phyloP scores from a whole-genome alignment of 1,140 invertebrate species.

The Psix sp. region DNA sequence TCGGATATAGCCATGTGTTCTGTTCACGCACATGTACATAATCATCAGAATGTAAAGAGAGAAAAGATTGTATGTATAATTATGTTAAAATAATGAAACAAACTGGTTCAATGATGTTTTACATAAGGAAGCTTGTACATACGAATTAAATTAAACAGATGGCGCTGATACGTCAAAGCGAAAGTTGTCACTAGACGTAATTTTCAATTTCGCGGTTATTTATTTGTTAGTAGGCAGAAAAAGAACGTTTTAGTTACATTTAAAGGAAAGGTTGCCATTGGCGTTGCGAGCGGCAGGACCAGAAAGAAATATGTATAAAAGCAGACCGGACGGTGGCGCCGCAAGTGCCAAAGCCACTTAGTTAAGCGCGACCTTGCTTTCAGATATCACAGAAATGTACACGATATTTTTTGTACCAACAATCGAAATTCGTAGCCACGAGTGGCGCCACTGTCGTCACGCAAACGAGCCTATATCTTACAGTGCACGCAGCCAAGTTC shows the following conservation, averaged over 20 bases:
- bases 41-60: conserved; percentile 8
- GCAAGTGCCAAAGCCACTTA: conserved; percentile 30
- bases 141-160: conserved; percentile 42
- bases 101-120: conserved; percentile 44
- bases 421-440: conserved; percentile 14
- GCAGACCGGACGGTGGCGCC: conserved; percentile 33
- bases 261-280: conserved; percentile 34
- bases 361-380: conserved; percentile 18
- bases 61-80: background rate
- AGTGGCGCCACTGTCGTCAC: conserved; percentile 40
- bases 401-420: conserved; percentile 33
- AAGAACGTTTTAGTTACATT: no score
- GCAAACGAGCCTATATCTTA: conserved; percentile 41
- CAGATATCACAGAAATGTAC: conserved; percentile 3
- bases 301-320: conserved; percentile 8
- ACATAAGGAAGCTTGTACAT: conserved; percentile 53
- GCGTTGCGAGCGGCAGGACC: background rate
- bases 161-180: conserved; percentile 39
- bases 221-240: no score
- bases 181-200: conserved; percentile 20
- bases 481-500: background rate
- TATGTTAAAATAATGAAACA: conserved; percentile 10
- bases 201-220: no score
- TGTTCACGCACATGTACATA: conserved; percentile 57
- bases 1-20: conserved; percentile 48